Evolutionary conservation across 2,797 vertebrate species (phyloP), one percentile per base, ranked within the genome.

Genomic region (Smutsia gigantea): DNA sequence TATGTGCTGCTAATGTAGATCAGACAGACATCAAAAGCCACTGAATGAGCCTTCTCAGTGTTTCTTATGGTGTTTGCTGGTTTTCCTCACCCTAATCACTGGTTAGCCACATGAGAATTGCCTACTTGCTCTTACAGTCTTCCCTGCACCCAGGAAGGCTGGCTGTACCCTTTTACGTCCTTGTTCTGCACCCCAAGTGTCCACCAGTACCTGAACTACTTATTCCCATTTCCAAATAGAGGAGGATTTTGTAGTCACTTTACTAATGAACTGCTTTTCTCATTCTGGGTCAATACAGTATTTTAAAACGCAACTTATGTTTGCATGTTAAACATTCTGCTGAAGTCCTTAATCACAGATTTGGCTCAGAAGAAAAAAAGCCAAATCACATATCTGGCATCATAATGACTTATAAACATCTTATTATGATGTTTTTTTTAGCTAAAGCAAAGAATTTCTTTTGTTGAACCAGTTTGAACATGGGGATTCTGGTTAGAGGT

Each of bases 371-470:
- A 87, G 14, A 66, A 84, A 53, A 59, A 49, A 78, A 69, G 11
- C 59, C n/a, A 93, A 75, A 57, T 77, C 42, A 94, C 87, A 57
- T 95, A 90, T 51, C n/a, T 81, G 68, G 34, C 19, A 90, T 78
- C 34, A 25, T 85, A 85, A 81, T 82, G 49, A 95, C 71, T 88
- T 96, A 83, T 53, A 87, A 92, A 69, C 55, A 85, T 63, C 94
- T 89, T 77, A 82, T 87, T 72, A 49, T 92, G 57, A 88, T 85
- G 63, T 94, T 83, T 85, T 88, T 81, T 74, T 59, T 53, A 81
- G 34, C 39, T 75, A 84, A 87, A 90, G 29, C 7, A 77, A 93
- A 88, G 66, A 64, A 8, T 77, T 85, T 53, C 49, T 88, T 89
- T 94, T 77, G 59, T 42, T 82, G 39, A 72, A 85, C 89, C 59